A percentile compares a stretch with the other conserved stretches of the same genome.
Conservation (phyloP, 1,140 invertebrate genomes). For the Dreissena rostriformis region DNA sequence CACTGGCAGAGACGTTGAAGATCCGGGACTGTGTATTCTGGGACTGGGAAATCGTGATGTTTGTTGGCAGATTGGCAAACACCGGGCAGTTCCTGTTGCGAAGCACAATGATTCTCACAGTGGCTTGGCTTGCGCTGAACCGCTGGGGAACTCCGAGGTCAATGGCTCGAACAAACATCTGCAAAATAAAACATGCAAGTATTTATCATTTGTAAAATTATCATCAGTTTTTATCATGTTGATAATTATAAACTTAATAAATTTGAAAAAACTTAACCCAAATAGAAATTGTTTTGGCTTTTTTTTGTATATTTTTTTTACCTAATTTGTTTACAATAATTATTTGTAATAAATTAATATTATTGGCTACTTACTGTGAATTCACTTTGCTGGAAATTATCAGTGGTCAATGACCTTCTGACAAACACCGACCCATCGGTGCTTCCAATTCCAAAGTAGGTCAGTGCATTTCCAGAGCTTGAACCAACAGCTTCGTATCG, state of each 20-base stretch:
- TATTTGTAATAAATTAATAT: too few relatives aligned
- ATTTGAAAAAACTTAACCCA: too few relatives aligned
- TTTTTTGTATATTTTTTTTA: too few relatives aligned
- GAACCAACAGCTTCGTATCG: constrained; percentile 53
- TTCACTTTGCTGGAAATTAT: constrained; percentile 36
- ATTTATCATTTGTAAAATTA: too few relatives aligned
- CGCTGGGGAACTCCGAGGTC: constrained; percentile 61
- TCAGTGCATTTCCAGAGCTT: constrained; percentile 33
- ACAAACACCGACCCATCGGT: constrained; percentile 58
- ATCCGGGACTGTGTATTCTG: constrained; percentile 38
- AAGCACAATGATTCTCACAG: constrained; percentile 65
- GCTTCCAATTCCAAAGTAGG: constrained; percentile 60
- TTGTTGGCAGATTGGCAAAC: constrained; percentile 63
- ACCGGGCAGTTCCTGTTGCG: constrained; percentile 67
- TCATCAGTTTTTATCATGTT: too few relatives aligned
- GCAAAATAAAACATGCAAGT: constrained; percentile 9
- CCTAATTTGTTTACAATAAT: too few relatives aligned
- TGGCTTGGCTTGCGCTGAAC: constrained; percentile 51
- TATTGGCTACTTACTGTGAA: constrained; percentile 57
- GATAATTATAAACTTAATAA: too few relatives aligned
- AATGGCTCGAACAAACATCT: constrained; percentile 64
- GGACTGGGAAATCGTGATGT: constrained; percentile 49
- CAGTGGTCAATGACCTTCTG: constrained; percentile 47
- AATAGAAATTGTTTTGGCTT: too few relatives aligned
- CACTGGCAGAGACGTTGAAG: constrained; percentile 61